Base-by-base conservation (phyloP, 2,888 invertebrate genomes). In the Apeira syringaria region DNA sequence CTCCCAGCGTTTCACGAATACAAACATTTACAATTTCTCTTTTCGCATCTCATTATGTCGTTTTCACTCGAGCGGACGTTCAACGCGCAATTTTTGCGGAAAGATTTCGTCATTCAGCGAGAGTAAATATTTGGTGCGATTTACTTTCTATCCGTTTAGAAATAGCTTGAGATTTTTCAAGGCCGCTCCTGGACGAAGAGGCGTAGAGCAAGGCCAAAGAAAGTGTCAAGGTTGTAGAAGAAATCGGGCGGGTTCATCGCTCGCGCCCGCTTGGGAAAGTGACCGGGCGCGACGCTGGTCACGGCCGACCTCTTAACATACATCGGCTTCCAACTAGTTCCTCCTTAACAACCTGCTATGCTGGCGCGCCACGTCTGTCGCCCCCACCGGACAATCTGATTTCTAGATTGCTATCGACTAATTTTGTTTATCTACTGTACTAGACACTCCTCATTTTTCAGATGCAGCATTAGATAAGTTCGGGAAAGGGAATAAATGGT, bases 11-110 rank as follows among this genome's bases (percentile, higher is more conserved):
- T 87, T 87, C 85, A 80, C 82, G 71, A 67, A 68, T 68, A 67
- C 79, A 87, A 88, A 86, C 77, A 82, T 84, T 86, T 79, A 69
- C 86, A 87, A 85, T 89, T 89, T 89, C 89, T 89, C 89, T 89
- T 88, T 85, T 85, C 73, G 85, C 85, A 87, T 88, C 76, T 84
- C 82, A 86, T 87, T 88, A 83, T 64, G 63, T 82, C 64, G 84
- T 84, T 89, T 89, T 89, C 89, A 87, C 88, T 85, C 56, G 68
- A 64, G 69, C 77, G 78, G 80, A 77, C 73, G 62, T 63, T 64
- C 47, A 67, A 59, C 72, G 76, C 73, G 79, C 74, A 72, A 83
- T 86, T 84, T 86, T 84, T 64, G 72, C 74, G 58, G 65, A 64
- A 52, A 50, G 35, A 64, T 78, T 80, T 78, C 76, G 75, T 77